Evolutionary conservation across 2,113 vertebrate genomes (phyloP).

Genomic region (Vulpes lagopus): DNA sequence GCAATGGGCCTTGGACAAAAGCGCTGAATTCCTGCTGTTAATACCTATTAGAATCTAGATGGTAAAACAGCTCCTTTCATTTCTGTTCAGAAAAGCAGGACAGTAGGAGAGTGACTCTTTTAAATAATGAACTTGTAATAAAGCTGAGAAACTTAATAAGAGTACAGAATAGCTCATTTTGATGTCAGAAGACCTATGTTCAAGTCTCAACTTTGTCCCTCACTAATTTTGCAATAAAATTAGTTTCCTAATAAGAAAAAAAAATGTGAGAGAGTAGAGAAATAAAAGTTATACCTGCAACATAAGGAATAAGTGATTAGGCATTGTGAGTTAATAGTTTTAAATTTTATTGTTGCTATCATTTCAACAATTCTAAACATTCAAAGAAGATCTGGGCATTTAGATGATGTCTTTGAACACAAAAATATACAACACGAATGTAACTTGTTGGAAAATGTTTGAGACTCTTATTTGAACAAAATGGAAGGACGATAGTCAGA

Average conservation of each 20-base stretch:
- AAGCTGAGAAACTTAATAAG: neutral
- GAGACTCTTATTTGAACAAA: neutral
- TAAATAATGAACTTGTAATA: constrained; percentile 49
- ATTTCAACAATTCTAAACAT: neutral
- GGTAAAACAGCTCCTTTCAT: neutral
- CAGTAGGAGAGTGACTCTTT: neutral
- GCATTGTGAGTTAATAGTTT: neutral
- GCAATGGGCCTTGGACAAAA: neutral
- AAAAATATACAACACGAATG: neutral
- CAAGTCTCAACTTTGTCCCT: neutral
- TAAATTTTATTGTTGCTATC: constrained; percentile 7
- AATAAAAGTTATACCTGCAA: neutral
- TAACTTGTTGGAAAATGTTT: neutral
- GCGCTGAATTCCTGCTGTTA: neutral
- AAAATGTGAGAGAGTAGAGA: neutral
- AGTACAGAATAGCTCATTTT: neutral
- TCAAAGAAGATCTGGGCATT: neutral
- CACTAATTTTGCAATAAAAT: neutral
- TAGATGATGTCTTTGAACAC: neutral
- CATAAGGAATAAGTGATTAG: neutral
- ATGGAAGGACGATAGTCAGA: neutral
- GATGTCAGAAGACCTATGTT: neutral
- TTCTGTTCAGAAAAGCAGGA: neutral
- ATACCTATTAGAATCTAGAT: neutral
- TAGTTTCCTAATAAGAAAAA: neutral